Evolutionary conservation across 2,113 vertebrate genomes (phyloP), one percentile per base, ranked within the genome.

Genomic region (Lepus timidus): DNA sequence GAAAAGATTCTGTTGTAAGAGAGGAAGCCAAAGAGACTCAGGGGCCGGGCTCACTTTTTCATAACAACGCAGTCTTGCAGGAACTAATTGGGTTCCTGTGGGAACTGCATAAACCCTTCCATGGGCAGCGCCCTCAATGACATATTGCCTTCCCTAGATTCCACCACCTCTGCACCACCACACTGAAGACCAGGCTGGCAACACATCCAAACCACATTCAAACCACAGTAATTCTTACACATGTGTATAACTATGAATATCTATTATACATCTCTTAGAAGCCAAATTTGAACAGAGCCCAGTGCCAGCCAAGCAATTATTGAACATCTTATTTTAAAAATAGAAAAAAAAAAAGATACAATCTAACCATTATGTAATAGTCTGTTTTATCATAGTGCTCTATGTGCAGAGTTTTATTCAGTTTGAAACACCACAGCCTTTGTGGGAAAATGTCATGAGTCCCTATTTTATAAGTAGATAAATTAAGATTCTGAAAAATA

Each of bases 291-390:
- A 88, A 62, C 31, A 78, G 22, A 91, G 51, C 44, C 51, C n/a
- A 33, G 4, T 76, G 52, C 39, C 87, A 88, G 36, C n/a, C 20
- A 78, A 83, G 51, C 9, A 84, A n/a, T 64, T 88, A 33, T 17
- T 84, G 44, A 71, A 55, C 7, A 55, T 20, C n/a, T 55, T 71
- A 22, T 92, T 84, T 84, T 17, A 78, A 44, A 76, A 92, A 71
- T n/a, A 83, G 36, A 80, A 82, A 29, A 81, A 92, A 78, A 81
- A 92, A 71, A 78, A 83, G 75, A 75, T 39, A 58, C 19, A 58
- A 68, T 22, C 23, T 36, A 61, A 81, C 81, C 9, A 71, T 85
- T 27, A 64, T 33, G 49, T 6, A 87, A 25, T 67, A 61, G 12
- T 71, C 91, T 67, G 75, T 58, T n/a, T 58, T 19, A 19, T 73